Evolutionary conservation across 2,797 vertebrate genomes (phyloP).

Genomic region (Craterocephalus amniculus): DNA sequence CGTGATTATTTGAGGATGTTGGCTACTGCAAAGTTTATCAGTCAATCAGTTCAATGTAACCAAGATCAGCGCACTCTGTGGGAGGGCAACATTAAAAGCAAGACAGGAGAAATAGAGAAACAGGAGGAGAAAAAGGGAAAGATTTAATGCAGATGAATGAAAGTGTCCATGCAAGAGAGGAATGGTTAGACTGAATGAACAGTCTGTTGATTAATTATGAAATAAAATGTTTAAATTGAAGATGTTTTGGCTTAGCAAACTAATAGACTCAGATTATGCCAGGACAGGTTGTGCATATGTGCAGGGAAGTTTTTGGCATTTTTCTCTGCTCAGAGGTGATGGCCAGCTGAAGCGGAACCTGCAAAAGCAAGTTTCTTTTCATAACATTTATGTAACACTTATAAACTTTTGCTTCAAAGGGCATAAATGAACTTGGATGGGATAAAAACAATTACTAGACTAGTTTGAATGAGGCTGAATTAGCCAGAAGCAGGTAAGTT

Average conservation of each 20-base stretch:
- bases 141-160: constrained; percentile 45
- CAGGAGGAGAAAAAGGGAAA: background rate
- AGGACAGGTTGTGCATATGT: background rate
- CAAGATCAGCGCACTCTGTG: constrained; percentile 25
- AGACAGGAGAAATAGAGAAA: background rate
- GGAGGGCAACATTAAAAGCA: constrained; percentile 39
- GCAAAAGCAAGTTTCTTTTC: background rate
- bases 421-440: background rate
- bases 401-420: background rate
- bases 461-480: background rate
- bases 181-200: background rate
- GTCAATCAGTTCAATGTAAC: constrained; percentile 54
- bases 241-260: background rate
- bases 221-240: background rate
- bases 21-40: constrained; percentile 27
- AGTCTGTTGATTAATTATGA: background rate
- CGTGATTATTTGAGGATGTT: constrained; percentile 37
- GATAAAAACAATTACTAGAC: background rate
- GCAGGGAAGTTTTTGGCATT: background rate
- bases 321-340: background rate
- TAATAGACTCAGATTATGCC: background rate
- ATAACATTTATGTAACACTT: background rate
- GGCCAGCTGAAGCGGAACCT: background rate
- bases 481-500: background rate
- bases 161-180: background rate